phyloP scores from a whole-genome alignment of 2,113 vertebrate species.

The Acinonyx jubatus region DNA sequence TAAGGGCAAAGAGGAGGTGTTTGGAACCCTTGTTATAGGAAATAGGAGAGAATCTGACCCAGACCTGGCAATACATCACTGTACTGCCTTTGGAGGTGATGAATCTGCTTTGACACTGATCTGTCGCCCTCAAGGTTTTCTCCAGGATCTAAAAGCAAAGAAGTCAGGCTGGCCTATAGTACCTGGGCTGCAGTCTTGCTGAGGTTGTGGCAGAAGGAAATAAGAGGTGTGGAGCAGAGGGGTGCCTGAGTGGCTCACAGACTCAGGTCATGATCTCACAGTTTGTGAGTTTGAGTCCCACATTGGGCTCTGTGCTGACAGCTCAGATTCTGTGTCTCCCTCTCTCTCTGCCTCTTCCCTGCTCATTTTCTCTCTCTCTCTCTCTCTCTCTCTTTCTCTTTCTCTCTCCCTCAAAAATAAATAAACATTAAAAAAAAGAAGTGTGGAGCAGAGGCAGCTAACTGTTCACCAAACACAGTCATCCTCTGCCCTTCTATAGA shows the following conservation, averaged over 20 bases:
- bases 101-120: not conserved
- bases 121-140: not conserved
- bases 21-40: not conserved
- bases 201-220: not conserved
- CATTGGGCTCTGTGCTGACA: too few species aligned
- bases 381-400: too few species aligned
- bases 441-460: not conserved
- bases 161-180: not conserved
- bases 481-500: not conserved
- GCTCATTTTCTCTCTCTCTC: too few species aligned
- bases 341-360: too few species aligned
- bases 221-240: not conserved
- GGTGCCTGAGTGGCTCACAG: too few species aligned
- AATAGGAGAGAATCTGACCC: not conserved
- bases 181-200: not conserved
- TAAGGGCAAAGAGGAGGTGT: not conserved
- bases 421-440: not conserved
- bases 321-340: too few species aligned
- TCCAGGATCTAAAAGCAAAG: not conserved
- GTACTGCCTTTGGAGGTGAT: not conserved
- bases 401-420: too few species aligned
- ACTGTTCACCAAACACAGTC: not conserved
- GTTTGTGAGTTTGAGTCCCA: too few species aligned
- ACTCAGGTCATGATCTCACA: too few species aligned
- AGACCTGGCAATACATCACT: not conserved